These are phyloP conservation scores for Parotocinclus haroldoi DNA, from an alignment of 2,797 vertebrate species.

Conservation along the genomic window DNA sequence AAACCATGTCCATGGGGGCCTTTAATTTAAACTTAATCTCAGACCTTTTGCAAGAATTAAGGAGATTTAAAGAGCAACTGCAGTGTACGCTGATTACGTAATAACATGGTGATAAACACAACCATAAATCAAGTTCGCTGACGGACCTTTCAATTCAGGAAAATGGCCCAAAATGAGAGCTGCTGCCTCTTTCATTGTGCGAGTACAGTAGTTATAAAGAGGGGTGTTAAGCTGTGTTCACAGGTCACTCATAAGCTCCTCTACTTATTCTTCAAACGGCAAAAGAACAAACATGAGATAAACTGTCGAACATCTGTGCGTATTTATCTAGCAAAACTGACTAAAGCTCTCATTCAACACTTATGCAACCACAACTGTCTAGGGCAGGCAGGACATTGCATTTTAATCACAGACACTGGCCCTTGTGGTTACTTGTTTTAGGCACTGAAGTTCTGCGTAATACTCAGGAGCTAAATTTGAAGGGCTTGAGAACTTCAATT, in stretches of 20 bases:
- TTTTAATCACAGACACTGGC: conserved; percentile 46
- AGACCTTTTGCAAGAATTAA: conserved; percentile 69
- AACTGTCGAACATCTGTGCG: conserved; percentile 43
- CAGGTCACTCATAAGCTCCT: conserved; percentile 57
- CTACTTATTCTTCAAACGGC: conserved; percentile 46
- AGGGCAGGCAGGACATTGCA: conserved; percentile 34
- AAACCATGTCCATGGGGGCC: conserved; percentile 64
- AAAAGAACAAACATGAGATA: conserved; percentile 51
- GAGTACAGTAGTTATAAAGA: conserved; percentile 26
- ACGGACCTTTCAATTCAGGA: conserved; percentile 68
- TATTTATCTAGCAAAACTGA: conserved; percentile 59
- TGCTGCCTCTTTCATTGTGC: conserved; percentile 69
- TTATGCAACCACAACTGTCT: conserved; percentile 49
- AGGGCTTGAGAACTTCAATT: conserved; percentile 21
- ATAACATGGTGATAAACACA: conserved; percentile 76
- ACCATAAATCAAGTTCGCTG: conserved; percentile 72
- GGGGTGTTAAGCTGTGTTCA: conserved; percentile 22
- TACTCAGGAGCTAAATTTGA: conserved; percentile 30
- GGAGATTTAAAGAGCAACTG: conserved; percentile 64
- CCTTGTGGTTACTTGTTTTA: conserved; percentile 52
- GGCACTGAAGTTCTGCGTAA: conserved; percentile 24
- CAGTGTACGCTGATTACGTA: conserved; percentile 73
- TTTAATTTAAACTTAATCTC: conserved; percentile 70
- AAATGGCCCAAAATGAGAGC: conserved; percentile 66
- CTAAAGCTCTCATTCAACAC: conserved; percentile 51